Base-by-base conservation (phyloP, 2,797 vertebrate species). In the Danio aesculapii region DNA sequence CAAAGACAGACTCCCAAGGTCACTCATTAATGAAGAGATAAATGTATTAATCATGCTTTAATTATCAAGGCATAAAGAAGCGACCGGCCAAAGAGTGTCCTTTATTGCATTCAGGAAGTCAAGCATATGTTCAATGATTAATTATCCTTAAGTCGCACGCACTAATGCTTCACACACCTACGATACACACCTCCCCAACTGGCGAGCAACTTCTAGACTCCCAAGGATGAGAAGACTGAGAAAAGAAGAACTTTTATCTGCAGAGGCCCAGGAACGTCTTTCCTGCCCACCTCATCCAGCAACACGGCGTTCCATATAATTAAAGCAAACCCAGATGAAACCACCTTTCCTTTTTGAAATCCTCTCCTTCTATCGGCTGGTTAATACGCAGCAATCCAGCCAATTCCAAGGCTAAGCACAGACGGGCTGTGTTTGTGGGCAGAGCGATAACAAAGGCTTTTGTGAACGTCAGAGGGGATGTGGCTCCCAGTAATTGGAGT, bases 311-410 rank as follows among this genome's bases (percentile, higher is more conserved):
- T 83, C 46, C 41, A 73, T 86, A 88, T 90, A 93, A 93, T 92
- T 95, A 93, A 94, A 92, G 92, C 89, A 90, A 88, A 88, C 89
- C 89, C 86, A 86, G 83, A 91, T 91, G 86, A 92, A 92, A 92
- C 92, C 87, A 67, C 72, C 0, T 83, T 88, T 81, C 73, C 80
- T 67, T 89, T 88, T 91, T 90, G 90, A 87, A 93, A 90, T 89
- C 17, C 85, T 82, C 82, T 87, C 79, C 87, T 85, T 90, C 87
- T 87, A 91, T 92, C 90, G 85, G 89, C 84, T 66, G 86, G 89
- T 88, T 90, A 91, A 91, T 88, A 85, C 87, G 86, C 80, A 87
- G 90, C 82, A 75, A 85, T 82, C 87, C 88, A 87, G 86, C 89
- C 88, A 90, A 88, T 89, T 88, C 89, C 84, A 84, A 86, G 87